phyloP scores from a whole-genome alignment of 2,888 invertebrate genomes.

The Gisinianus flammeolus region DNA sequence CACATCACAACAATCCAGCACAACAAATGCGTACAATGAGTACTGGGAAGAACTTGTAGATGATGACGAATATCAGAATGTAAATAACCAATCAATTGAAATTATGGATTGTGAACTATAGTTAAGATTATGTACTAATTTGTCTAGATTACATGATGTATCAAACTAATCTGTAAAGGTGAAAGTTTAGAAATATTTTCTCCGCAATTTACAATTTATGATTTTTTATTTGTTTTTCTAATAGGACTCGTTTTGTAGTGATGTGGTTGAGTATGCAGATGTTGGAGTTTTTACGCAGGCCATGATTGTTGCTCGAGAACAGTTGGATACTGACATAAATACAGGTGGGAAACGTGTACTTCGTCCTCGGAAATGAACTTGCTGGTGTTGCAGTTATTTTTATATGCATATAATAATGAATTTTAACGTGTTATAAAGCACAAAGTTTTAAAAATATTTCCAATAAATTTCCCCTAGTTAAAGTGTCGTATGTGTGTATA shows the following conservation, averaged over 20 bases:
- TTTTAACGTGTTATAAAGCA: too few species aligned
- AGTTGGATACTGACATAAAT: slow-evolving; percentile 33
- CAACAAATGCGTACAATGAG: not conserved
- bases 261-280: slow-evolving; percentile 63
- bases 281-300: slow-evolving; percentile 55
- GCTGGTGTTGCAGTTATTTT: not conserved
- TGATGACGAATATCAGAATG: slow-evolving; percentile 1
- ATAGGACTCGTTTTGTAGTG: slow-evolving; percentile 72
- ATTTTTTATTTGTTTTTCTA: not conserved
- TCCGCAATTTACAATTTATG: not conserved
- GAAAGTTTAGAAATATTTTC: too few species aligned
- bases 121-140: too few species aligned
- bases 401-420: too few species aligned
- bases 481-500: too few species aligned
- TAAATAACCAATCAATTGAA: too few species aligned
- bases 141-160: too few species aligned
- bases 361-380: slow-evolving; percentile 17
- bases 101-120: too few species aligned
- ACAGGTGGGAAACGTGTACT: not conserved
- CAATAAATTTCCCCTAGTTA: too few species aligned
- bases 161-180: too few species aligned
- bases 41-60: slow-evolving; percentile 22
- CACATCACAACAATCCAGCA: too few species aligned
- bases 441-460: too few species aligned
- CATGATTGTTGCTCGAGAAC: slow-evolving; percentile 51